A percentile compares a stretch with the other conserved stretches of the same genome.
Conservation (phyloP, 2,113 vertebrate species). For the Columba livia region DNA sequence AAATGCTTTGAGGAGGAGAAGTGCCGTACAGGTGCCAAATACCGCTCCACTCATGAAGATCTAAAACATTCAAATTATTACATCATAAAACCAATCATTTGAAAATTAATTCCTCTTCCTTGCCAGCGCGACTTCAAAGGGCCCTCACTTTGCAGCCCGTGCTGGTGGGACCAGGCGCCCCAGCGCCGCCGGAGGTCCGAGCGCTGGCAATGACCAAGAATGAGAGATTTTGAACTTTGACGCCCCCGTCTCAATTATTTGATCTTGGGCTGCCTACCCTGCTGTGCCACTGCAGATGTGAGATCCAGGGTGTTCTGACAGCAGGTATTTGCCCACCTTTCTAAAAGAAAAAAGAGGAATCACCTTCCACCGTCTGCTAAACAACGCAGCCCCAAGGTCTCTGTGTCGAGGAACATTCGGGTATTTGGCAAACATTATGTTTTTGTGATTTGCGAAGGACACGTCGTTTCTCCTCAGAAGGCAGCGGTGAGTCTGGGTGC, state of each 20-base stretch:
- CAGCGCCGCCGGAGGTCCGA: not conserved
- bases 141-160: not conserved
- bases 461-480: rapidly evolving
- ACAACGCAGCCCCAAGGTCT: not conserved
- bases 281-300: not conserved
- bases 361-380: not conserved
- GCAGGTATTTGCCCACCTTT: not conserved
- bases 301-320: not conserved
- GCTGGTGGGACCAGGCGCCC: not conserved
- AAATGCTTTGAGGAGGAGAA: constrained; percentile 18
- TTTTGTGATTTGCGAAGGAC: not conserved
- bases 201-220: not conserved
- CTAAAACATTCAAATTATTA: constrained; percentile 18
- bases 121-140: not conserved
- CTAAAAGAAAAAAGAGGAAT: too few relatives aligned
- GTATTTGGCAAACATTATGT: not conserved
- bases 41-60: not conserved
- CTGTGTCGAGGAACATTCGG: not conserved
- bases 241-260: not conserved
- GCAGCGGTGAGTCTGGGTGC: not conserved
- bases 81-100: constrained; percentile 37
- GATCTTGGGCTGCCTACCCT: not conserved
- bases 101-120: constrained; percentile 21
- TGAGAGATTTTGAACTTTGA: not conserved
- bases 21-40: constrained; percentile 12